These are phyloP conservation scores for Raphicerus campestris DNA, from an alignment of 2,113 vertebrate genomes.

Conservation along the genomic window DNA sequence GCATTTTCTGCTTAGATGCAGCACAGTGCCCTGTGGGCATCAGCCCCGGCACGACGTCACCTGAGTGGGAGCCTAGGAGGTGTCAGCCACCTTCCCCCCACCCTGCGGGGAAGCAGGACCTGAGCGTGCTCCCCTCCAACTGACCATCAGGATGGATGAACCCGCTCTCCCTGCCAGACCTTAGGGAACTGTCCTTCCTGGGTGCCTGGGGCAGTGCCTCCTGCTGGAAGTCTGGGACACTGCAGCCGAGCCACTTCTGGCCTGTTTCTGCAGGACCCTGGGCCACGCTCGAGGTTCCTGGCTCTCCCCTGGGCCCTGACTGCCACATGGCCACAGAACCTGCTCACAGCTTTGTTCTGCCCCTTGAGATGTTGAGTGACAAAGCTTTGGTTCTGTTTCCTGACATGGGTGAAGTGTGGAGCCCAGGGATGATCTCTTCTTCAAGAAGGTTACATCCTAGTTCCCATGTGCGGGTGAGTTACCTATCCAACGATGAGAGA, in stretches of 20 bases:
- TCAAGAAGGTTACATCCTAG: not conserved
- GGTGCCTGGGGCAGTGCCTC: not conserved
- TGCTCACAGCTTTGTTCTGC: not conserved
- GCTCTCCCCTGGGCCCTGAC: not conserved
- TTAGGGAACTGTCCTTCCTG: not conserved
- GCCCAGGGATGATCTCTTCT: not conserved
- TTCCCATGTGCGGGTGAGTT: not conserved
- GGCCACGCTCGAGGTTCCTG: not conserved
- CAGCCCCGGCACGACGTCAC: not conserved
- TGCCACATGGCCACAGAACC: not conserved
- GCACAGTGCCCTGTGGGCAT: not conserved
- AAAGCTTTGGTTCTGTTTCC: not conserved
- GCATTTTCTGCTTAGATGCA: too few relatives aligned
- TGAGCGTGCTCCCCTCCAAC: not conserved
- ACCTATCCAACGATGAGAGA: not conserved
- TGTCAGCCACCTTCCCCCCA: not conserved
- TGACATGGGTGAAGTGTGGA: not conserved
- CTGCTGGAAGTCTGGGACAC: not conserved
- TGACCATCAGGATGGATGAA: not conserved
- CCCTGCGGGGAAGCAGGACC: not conserved
- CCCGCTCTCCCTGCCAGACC: too few relatives aligned
- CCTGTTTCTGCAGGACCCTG: accelerated
- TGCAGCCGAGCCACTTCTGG: not conserved
- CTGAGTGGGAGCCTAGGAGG: not conserved
- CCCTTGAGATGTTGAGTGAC: not conserved